Conservation (phyloP, 1,140 invertebrate genomes). For the Tetragonula clypearis region DNA sequence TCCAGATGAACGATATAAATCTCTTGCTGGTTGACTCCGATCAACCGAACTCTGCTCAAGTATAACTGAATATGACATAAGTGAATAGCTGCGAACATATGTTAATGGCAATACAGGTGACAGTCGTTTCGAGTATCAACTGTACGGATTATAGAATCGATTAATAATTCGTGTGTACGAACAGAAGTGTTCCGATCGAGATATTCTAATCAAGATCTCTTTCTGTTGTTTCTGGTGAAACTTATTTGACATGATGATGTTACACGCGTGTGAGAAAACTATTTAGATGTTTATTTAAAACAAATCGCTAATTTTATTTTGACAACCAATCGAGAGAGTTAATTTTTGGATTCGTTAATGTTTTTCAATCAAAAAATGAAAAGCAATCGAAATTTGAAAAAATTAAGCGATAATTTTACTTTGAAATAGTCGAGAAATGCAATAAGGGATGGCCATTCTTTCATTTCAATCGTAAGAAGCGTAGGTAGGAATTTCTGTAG, state of each 20-base stretch:
- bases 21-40: not conserved
- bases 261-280: not conserved
- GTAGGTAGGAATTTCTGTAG: too few relatives aligned
- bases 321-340: not conserved
- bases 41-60: not conserved
- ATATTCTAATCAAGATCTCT: not conserved
- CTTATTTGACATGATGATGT: not conserved
- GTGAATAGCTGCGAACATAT: not conserved
- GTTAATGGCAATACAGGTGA: not conserved
- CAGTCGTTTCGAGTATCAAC: not conserved
- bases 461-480: too few relatives aligned
- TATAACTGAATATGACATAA: slow-evolving; percentile 34
- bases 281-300: not conserved
- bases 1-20: slow-evolving; percentile 13
- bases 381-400: not conserved
- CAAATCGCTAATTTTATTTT: not conserved
- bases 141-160: not conserved
- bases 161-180: not conserved
- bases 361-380: not conserved
- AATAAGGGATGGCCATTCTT: not conserved
- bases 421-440: not conserved
- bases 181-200: not conserved
- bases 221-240: too few relatives aligned
- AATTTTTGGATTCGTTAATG: not conserved
- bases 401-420: not conserved